Base-by-base conservation (phyloP, 2,888 invertebrate species). In the Drosophila limbata region DNA sequence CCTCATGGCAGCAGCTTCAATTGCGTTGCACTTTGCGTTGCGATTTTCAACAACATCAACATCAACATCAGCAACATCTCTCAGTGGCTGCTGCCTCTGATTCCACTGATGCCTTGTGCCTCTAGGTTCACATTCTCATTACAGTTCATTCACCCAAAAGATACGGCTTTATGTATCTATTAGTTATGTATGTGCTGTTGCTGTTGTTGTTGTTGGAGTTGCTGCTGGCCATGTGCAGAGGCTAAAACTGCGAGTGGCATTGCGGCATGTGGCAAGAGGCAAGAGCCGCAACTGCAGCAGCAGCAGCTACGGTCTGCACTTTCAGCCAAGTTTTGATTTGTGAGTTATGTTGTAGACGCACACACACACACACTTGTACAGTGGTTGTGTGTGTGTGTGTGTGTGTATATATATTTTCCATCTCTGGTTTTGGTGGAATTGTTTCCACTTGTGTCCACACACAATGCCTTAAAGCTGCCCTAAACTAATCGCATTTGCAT, bases 91-190 rank as follows among this genome's bases (percentile, higher is more conserved):
- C n/a, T 13, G 5, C 35, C 13, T 59, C 52, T 52, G 66, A 67
- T 59, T 33, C 25, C 50, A 13, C 13, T 55, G 35, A 37, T 68
- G 80, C 76, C 31, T 52, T 56, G 25, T 68, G 81, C 77, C 79
- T 89, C 79, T 89, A 88, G 88, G 89, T 85, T 90, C 90, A 88
- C 85, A 89, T 89, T 89, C 89, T 89, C 89, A 89, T 89, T 90
- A 89, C 84, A 87, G 89, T 85, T 89, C 88, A 83, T 90, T 89
- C 90, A 89, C 84, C 90, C 73, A 88, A 81, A 85, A 83, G 81
- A 85, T 84, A 89, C 81, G 78, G 79, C 84, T 89, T 85, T 85
- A 87, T 85, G 89, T 85, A 85, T 85, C 89, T 85, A 88, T 89
- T 83, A 89, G 88, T 85, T 89, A 87, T 85, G 88, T 87, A 89